Percentiles rank a stretch among this genome's conserved stretches.
Evolutionary conservation across 2,797 vertebrate species (phyloP).

Genomic region (Gambelia wislizenii): DNA sequence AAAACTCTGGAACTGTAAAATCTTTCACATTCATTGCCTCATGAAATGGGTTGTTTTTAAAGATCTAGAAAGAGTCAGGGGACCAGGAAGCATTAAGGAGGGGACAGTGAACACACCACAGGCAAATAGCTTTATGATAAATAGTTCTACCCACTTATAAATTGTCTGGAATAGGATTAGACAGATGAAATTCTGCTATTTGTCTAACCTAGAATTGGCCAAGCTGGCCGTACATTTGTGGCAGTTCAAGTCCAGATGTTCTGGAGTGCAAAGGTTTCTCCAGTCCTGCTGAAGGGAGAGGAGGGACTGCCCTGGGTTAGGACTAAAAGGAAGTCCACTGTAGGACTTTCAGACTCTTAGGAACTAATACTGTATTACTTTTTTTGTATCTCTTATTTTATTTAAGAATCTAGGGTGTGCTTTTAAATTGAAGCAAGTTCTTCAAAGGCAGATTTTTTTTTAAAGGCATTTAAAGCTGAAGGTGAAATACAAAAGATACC

Average conservation of each 20-base stretch:
- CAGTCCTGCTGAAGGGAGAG: too few species aligned
- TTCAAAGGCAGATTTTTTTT: background rate
- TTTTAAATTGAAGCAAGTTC: background rate
- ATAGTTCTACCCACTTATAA: background rate
- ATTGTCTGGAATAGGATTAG: background rate
- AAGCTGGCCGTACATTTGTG: background rate
- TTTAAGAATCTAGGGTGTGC: background rate
- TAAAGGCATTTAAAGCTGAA: background rate
- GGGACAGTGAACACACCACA: background rate
- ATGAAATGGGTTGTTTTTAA: background rate
- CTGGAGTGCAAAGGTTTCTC: too few species aligned
- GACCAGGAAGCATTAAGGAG: background rate
- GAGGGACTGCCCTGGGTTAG: background rate
- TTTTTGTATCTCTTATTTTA: background rate
- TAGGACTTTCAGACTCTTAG: background rate
- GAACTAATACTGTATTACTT: background rate
- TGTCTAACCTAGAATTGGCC: background rate
- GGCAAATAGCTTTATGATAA: background rate
- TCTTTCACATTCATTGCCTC: background rate
- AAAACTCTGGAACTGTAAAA: background rate
- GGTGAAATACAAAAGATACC: background rate
- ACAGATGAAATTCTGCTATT: background rate
- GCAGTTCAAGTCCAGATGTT: background rate
- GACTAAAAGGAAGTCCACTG: background rate
- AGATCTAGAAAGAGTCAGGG: background rate